Base-by-base conservation (phyloP, 2,797 vertebrate species). In the Acestrorhynchus altus region DNA sequence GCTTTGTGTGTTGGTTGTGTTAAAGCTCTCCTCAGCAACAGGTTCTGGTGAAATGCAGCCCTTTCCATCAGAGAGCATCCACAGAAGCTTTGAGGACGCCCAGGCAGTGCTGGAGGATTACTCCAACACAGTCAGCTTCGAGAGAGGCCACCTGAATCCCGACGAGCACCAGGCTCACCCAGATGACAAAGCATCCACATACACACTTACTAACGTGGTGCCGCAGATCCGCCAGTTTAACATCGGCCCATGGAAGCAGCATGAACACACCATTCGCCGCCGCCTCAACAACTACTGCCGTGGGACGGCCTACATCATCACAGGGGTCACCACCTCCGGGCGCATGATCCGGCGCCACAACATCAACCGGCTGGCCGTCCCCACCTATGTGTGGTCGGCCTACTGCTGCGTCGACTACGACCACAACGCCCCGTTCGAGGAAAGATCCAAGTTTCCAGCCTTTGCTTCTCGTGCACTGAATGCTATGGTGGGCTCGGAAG, bases 391-490 rank as follows among this genome's bases (percentile, higher is more conserved):
- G 57, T 84, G 82, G 84, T 78, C 82, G 2, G 77, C 83, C 4
- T 85, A 83, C 81, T 84, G 84, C 77, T 82, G 84, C 54, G 11
- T 75, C 15, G 42, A 68, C 40, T 83, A 72, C 22, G 77, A 84
- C 61, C 74, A 13, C 54, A 78, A 78, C 31, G 72, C 70, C 13
- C 81, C 82, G 0, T 83, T 80, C 28, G 77, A 74, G 0, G 80
- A 84, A 39, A 71, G 80, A 4, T 81, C 78, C 68, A 85, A 79
- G 68, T 83, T 86, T 31, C 85, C 85, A 0, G 52, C 79, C 0
- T 78, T 61, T 2, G 78, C 76, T 83, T 78, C 91, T 78, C 91
- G 92, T 0, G 90, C 82, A 42, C 89, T 90, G 39, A 92, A 93
- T 0, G 84, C 88, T 15, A 80, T 82, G 18, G 81, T 82, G 20